Percentiles rank a stretch among this genome's conserved stretches.
Evolutionary conservation across 2,888 invertebrate species (phyloP).

Genomic region (Drosophila incognita): DNA sequence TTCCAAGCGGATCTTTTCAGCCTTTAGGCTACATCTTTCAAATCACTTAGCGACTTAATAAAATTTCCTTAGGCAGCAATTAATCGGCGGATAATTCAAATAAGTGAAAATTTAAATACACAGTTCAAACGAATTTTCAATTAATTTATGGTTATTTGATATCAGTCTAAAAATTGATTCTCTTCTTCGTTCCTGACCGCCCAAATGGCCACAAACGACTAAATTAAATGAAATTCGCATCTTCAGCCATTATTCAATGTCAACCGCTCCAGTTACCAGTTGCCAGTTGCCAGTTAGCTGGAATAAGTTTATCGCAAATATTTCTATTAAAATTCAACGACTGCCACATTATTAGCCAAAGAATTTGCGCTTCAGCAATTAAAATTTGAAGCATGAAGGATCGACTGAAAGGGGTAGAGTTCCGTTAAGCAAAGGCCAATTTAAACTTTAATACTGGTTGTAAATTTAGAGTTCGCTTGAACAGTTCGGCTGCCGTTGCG

Average conservation of each 20-base stretch:
- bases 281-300: conserved; percentile 23
- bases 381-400: background rate
- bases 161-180: background rate
- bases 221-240: conserved; percentile 35
- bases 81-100: background rate
- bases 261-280: conserved; percentile 37
- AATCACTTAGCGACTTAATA: background rate
- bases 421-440: background rate
- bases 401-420: background rate
- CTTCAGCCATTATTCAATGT: conserved; percentile 43
- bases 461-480: conserved; percentile 6
- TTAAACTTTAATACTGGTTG: conserved; percentile 27
- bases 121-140: background rate
- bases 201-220: conserved; percentile 5
- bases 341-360: conserved; percentile 50
- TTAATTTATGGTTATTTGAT: background rate
- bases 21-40: background rate
- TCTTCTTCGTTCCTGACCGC: background rate
- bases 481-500: conserved; percentile 11
- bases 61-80: background rate
- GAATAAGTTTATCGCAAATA: conserved; percentile 44
- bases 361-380: conserved; percentile 15
- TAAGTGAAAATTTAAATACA: background rate
- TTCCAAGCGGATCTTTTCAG: background rate
- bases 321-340: conserved; percentile 51